These are phyloP conservation scores for Riparia riparia DNA, from an alignment of 2,113 vertebrate genomes.

Conservation along the genomic window DNA sequence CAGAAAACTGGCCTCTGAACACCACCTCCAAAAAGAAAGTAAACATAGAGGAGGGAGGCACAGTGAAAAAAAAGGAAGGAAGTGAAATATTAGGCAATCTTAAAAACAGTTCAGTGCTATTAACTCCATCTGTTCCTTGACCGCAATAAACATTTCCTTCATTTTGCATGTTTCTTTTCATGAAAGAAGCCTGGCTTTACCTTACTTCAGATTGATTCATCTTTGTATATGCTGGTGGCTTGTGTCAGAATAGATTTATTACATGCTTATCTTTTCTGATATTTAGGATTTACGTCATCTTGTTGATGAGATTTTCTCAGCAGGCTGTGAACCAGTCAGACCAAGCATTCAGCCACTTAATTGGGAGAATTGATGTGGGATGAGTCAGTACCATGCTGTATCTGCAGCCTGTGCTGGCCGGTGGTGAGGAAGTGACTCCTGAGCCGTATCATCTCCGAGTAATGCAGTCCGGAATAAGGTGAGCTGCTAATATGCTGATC, in stretches of 20 bases:
- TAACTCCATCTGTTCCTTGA: background rate
- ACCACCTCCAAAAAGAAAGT: too few relatives aligned
- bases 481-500: background rate
- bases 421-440: background rate
- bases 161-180: slow-evolving; percentile 23
- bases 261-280: slow-evolving; percentile 60
- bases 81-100: background rate
- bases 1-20: background rate
- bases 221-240: background rate
- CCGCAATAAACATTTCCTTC: background rate
- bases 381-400: background rate
- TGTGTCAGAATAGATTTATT: slow-evolving; percentile 54
- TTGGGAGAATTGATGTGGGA: background rate
- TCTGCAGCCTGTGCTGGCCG: rapidly evolving
- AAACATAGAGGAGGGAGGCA: too few relatives aligned
- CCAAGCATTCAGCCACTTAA: background rate
- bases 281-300: slow-evolving; percentile 60
- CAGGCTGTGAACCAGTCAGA: background rate
- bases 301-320: background rate
- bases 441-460: background rate
- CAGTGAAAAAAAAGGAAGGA: background rate
- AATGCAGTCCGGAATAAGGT: background rate
- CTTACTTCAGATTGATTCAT: slow-evolving; percentile 1
- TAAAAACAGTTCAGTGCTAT: background rate
- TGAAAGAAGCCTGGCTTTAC: background rate